Conservation (phyloP, 2,888 invertebrate species). For the Pomacea canaliculata region DNA sequence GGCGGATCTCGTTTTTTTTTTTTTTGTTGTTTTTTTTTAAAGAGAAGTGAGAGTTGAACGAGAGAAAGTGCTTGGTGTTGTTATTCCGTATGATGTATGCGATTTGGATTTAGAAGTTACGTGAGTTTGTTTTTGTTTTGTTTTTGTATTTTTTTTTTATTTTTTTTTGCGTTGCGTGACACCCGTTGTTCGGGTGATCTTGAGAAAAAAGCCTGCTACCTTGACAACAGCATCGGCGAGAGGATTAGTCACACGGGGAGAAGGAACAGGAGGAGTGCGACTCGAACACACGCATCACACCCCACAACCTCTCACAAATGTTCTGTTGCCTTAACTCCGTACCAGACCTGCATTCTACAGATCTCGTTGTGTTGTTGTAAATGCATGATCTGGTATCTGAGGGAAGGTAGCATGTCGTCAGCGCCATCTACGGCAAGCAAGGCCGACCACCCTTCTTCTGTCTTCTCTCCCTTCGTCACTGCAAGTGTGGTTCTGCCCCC, state of each 20-base stretch:
- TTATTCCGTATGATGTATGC: background rate
- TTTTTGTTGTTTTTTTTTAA: too few species aligned
- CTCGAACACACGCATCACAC: background rate
- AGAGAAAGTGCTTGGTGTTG: too few species aligned
- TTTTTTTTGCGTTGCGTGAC: background rate
- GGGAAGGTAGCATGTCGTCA: slow-evolving; percentile 27
- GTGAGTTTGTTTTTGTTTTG: background rate
- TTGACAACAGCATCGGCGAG: too few species aligned
- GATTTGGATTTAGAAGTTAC: background rate
- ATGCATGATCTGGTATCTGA: slow-evolving; percentile 95
- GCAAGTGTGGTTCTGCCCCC: too few species aligned
- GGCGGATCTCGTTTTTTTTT: too few species aligned
- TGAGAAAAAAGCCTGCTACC: too few species aligned
- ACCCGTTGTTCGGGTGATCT: too few species aligned
- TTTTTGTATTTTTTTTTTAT: background rate
- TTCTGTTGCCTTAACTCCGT: slow-evolving; percentile 75
- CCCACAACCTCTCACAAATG: background rate
- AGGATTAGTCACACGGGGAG: too few species aligned
- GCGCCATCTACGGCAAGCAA: background rate
- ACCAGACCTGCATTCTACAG: slow-evolving; percentile 97
- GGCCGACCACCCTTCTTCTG: background rate
- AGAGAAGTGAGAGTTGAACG: too few species aligned
- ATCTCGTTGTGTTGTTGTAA: slow-evolving; percentile 83
- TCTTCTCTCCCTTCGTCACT: background rate
- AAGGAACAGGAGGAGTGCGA: background rate